Conservation (phyloP, 2,888 invertebrate species). For the Drosophila macrothrix region DNA sequence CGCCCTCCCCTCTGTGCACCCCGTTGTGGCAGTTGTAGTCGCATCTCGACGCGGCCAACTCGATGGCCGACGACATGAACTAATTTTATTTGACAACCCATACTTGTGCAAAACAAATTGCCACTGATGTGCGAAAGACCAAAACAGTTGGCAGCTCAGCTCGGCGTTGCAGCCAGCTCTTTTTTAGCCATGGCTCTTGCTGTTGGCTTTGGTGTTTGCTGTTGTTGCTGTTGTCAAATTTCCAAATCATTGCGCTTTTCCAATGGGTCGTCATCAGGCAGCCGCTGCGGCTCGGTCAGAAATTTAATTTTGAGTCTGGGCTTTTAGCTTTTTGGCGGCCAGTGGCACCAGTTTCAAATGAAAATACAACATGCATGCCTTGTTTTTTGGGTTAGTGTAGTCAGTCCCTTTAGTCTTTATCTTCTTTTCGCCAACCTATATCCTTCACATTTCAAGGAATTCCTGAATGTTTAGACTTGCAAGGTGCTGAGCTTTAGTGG, state of each 20-base stretch:
- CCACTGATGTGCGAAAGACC: constrained; percentile 84
- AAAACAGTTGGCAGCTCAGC: constrained; percentile 70
- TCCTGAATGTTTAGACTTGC: constrained; percentile 25
- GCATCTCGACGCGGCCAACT: constrained; percentile 64
- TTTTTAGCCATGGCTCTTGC: neutral
- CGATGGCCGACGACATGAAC: constrained; percentile 74
- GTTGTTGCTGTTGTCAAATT: constrained; percentile 72
- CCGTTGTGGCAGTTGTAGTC: constrained; percentile 44
- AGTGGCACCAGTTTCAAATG: constrained; percentile 46
- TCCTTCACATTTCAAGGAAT: constrained; percentile 73
- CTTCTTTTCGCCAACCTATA: constrained; percentile 35
- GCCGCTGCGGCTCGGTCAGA: constrained; percentile 27
- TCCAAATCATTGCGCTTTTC: constrained; percentile 83
- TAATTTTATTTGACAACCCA: constrained; percentile 84
- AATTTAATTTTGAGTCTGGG: constrained; percentile 31
- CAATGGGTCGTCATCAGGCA: constrained; percentile 45
- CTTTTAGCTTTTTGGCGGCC: constrained; percentile 15
- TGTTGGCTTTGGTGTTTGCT: constrained; percentile 29
- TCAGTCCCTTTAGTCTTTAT: constrained; percentile 4
- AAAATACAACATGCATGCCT: neutral
- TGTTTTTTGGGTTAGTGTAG: constrained; percentile 6
- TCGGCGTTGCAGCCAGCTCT: constrained; percentile 38
- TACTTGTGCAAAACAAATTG: constrained; percentile 84
- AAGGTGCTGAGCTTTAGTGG: constrained; percentile 33
- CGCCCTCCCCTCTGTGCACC: constrained; percentile 14